Evolutionary conservation across 2,113 vertebrate genomes (phyloP).

Genomic region (Rattus rattus): DNA sequence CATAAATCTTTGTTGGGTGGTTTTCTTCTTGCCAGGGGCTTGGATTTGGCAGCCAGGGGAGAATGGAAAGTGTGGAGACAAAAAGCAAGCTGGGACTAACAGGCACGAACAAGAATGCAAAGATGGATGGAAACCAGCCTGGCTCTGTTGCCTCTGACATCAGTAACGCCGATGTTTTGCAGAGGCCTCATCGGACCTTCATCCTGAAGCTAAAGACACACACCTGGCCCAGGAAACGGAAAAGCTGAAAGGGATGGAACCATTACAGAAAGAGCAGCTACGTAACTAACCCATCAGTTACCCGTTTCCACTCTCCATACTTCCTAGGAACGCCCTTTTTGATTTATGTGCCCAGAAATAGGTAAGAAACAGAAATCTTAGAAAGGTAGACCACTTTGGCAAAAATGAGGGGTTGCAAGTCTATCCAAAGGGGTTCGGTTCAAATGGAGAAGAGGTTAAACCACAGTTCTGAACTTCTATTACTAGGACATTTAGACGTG

Average conservation of each 20-base stretch:
- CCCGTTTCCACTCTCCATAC: background rate
- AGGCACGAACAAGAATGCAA: background rate
- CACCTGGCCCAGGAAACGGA: background rate
- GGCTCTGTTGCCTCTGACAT: background rate
- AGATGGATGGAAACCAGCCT: background rate
- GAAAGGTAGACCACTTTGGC: background rate
- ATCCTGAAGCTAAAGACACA: background rate
- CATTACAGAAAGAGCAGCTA: background rate
- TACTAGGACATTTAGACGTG: background rate
- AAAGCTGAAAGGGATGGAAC: background rate
- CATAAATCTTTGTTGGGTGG: background rate
- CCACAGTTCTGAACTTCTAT: background rate
- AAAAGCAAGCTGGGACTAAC: background rate
- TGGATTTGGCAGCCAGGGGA: background rate
- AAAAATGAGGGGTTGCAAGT: background rate
- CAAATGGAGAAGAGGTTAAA: background rate
- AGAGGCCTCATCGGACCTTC: background rate
- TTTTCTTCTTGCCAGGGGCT: background rate
- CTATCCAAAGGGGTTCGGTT: no score
- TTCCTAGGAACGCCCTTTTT: background rate
- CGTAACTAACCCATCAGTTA: background rate
- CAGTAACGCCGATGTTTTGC: background rate
- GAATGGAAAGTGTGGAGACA: background rate
- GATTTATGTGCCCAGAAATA: background rate
- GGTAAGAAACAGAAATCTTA: background rate